Evolutionary conservation across 2,797 vertebrate species (phyloP), one percentile per base, ranked within the genome.

Genomic region (Gambusia yucatana): DNA sequence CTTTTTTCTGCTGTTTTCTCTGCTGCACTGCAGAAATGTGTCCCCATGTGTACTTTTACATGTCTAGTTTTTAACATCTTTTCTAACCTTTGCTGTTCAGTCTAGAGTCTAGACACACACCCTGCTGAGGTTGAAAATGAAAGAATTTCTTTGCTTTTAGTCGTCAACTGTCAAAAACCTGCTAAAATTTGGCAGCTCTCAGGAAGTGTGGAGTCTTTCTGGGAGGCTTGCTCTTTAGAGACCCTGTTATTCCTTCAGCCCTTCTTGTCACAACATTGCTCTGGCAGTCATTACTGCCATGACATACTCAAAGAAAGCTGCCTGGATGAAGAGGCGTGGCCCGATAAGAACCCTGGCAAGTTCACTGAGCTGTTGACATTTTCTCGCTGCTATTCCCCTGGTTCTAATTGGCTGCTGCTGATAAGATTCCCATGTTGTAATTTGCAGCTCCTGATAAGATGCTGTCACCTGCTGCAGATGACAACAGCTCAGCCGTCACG

Each of bases 281-380:
- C 80, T 50, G 67, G 77, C 81, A 79, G 77, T 82, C 20, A 61
- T 83, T 84, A 79, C 75, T 75, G 52, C 67, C 67, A 70, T 90
- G 90, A 89, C 89, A 87, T 72, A 78, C 76, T 88, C 86, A 72
- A 47, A 84, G 76, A 59, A 79, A 85, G 73, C 82, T 75, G 83
- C 89, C 81, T 78, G 83, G 80, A 78, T 82, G 88, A 85, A 80
- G 82, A 90, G 89, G 91, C 76, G 82, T 85, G 85, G 84, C 88
- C 76, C 79, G 93, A 95, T 94, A 95, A 95, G 90, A 88, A 76
- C 71, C 77, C 83, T 57, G 82, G 75, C 89, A 87, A 93, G 92
- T 93, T 94, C 92, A 90, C 87, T 73, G 89, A 94, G 94, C 93
- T 94, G 94, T 93, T 95, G 93, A 95, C 93, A 94, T 95, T 94